Base-by-base conservation (phyloP, 2,888 invertebrate genomes). In the Saturnia pavonia region DNA sequence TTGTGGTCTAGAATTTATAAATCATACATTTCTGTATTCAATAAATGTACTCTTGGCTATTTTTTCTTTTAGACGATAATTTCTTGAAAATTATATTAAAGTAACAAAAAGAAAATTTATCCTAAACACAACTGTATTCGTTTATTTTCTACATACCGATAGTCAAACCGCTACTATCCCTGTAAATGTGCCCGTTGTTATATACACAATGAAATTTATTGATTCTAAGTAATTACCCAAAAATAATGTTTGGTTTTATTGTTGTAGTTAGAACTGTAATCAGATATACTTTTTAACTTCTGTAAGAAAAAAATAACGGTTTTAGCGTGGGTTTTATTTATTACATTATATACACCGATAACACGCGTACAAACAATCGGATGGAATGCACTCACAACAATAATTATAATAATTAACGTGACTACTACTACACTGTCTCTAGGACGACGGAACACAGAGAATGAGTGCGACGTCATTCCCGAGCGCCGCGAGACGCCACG, bases 1-100 rank as follows among this genome's bases (percentile, higher is more conserved):
- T 72, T 84, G 77, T 81, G 78, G 82, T 82, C 79, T 79, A 77
- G 80, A 83, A 82, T 83, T 76, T 80, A 81, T 77, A 80, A 78
- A 81, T 83, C 82, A 84, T 81, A 78, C 78, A 73, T 68, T 65
- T 74, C 71, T 76, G 78, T 78, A 80, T 65, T 65, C 65, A 66
- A 22, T 48, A 48, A 63, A 48, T 27, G 25, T 69, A 27, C 60
- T 19, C 16, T 48, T 48, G 42, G 16, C 65, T 45, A n/a, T n/a
- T 16, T 65, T n/a, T 27, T 7, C 43, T 22, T 54, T 54, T 9
- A n/a, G n/a, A n/a, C n/a, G n/a, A n/a, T n/a, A n/a, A 19, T 48
- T 48, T n/a, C 19, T 48, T 19, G 6, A 19, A 48, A 48, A 48
- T 19, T 48, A n/a, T 48, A 4, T 54, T n/a, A 54, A 1, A 6